phyloP scores from a whole-genome alignment of 2,888 invertebrate species.

The Campaea margaritaria region DNA sequence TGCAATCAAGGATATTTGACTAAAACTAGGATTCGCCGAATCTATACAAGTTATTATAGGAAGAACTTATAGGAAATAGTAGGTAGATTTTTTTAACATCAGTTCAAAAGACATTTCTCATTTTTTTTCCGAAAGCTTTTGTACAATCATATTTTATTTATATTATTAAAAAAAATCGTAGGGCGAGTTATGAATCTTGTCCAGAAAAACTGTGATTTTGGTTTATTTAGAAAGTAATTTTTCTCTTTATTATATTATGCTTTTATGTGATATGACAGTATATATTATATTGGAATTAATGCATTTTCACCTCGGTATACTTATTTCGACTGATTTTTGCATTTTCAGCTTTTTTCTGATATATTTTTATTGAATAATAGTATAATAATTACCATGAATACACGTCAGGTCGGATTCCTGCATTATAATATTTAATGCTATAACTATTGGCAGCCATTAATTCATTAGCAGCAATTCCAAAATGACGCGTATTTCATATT shows the following conservation, averaged over 20 bases:
- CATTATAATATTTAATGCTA: slow-evolving; percentile 14
- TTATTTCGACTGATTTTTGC: slow-evolving; percentile 66
- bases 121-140: slow-evolving; percentile 65
- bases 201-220: slow-evolving; percentile 82
- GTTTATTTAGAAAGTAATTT: slow-evolving; percentile 80
- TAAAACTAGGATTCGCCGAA: slow-evolving; percentile 65
- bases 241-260: slow-evolving; percentile 71
- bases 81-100: slow-evolving; percentile 71
- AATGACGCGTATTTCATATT: slow-evolving; percentile 18
- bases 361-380: slow-evolving; percentile 36
- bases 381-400: slow-evolving; percentile 34
- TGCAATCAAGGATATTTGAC: slow-evolving; percentile 79
- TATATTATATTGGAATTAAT: slow-evolving; percentile 66
- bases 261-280: slow-evolving; percentile 77
- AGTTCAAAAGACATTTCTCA: slow-evolving; percentile 78
- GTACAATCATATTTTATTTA: slow-evolving; percentile 77
- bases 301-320: slow-evolving; percentile 55
- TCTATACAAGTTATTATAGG: slow-evolving; percentile 55
- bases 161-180: slow-evolving; percentile 68
- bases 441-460: no score
- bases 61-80: slow-evolving; percentile 70
- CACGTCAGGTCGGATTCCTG: slow-evolving; percentile 2
- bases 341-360: slow-evolving; percentile 61
- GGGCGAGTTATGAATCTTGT: slow-evolving; percentile 80
- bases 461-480: slow-evolving; percentile 7